A percentile compares a stretch with the other conserved stretches of the same genome.
Conservation (phyloP, 2,113 vertebrate genomes). For the Platichthys flesus region DNA sequence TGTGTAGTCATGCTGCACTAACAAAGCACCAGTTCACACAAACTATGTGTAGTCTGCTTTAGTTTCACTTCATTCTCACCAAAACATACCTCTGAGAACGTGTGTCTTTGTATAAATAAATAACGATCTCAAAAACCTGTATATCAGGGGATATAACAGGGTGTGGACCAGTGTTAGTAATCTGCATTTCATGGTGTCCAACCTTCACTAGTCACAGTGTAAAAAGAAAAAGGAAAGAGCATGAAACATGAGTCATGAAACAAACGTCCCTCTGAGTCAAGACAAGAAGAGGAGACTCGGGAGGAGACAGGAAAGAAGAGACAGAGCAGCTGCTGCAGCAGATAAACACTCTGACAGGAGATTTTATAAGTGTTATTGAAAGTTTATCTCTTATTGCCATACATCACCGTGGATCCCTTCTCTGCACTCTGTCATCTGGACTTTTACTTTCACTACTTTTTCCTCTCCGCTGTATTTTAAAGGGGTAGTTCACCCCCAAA, state of each 20-base stretch:
- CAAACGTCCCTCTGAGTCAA: not conserved
- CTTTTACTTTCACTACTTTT: not conserved
- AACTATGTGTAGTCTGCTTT: no score
- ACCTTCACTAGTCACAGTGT: no score
- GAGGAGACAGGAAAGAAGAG: not conserved
- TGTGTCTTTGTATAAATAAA: not conserved
- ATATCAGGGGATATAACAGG: not conserved
- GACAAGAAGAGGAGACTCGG: not conserved
- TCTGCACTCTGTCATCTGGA: not conserved
- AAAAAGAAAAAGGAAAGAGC: no score
- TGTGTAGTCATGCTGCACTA: no score
- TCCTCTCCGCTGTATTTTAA: not conserved
- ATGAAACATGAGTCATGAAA: not conserved
- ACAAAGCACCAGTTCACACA: no score
- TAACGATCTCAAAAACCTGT: slow-evolving; percentile 10
- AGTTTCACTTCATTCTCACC: not conserved
- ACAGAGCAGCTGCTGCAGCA: not conserved
- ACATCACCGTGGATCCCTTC: not conserved
- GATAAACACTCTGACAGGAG: not conserved
- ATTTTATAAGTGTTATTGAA: not conserved
- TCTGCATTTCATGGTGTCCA: not conserved
- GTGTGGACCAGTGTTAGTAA: not conserved
- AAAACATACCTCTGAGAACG: not conserved
- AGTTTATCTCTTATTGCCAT: not conserved
- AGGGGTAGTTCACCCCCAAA: no score